Evolutionary conservation across 2,113 vertebrate genomes (phyloP).

Genomic region (Brachyhypopomus occidentalis): DNA sequence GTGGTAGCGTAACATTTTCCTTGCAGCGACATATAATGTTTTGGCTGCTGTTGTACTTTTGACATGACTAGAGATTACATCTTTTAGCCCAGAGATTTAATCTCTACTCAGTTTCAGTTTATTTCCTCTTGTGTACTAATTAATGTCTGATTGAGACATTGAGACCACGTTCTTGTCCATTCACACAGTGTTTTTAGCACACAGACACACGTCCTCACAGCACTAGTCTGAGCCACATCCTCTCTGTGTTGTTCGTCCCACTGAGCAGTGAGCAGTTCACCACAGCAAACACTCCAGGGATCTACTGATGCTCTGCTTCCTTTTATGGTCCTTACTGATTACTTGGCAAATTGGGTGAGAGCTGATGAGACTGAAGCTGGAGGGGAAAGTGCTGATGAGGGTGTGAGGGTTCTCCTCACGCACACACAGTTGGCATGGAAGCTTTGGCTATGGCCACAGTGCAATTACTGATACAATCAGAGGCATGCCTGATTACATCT

Average conservation of each 20-base stretch:
- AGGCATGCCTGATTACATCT: slow-evolving; percentile 33
- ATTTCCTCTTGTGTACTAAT: no score
- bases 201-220: not conserved
- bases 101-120: no score
- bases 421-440: slow-evolving; percentile 44
- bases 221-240: not conserved
- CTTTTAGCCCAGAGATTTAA: no score
- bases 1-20: no score
- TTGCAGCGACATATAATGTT: no score
- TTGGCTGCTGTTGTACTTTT: no score
- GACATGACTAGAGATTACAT: no score
- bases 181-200: not conserved
- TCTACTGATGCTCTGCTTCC: not conserved
- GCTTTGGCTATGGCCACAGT: slow-evolving; percentile 10
- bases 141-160: no score
- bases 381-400: slow-evolving; percentile 31
- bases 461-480: slow-evolving; percentile 25
- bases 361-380: slow-evolving; percentile 35
- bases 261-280: slow-evolving; percentile 7
- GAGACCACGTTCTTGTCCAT: not conserved
- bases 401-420: slow-evolving; percentile 32
- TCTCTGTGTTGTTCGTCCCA: slow-evolving; percentile 2
- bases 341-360: slow-evolving; percentile 21
- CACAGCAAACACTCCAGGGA: slow-evolving; percentile 16
- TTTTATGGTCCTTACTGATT: slow-evolving; percentile 33